Base-by-base conservation (phyloP, 2,888 invertebrate species). In the Muschampia staudingeri region DNA sequence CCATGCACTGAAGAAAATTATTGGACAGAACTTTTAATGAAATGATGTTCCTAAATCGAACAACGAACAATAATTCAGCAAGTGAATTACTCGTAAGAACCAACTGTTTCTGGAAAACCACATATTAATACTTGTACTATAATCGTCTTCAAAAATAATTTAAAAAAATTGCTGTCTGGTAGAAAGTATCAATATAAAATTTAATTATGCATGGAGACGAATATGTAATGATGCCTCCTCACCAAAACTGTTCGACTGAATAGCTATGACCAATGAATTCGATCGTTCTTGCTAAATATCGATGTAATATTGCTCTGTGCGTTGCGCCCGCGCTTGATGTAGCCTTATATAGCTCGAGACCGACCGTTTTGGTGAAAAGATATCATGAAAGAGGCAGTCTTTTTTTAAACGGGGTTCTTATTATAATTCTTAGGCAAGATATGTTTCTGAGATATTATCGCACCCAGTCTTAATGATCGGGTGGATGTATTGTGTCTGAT, bases 391-490 rank as follows among this genome's bases (percentile, higher is more conserved):
- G 9, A 84, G 86, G 89, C 90, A 89, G 88, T 87, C 87, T 85
- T 83, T 72, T 81, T 86, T 82, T 71, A 6, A 61, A 86, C 84
- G 86, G 84, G 88, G 81, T 78, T 83, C 81, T 78, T 71, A 76
- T 25, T 77, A 56, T 80, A 75, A 71, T 40, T 71, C 61, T 82
- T 80, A 80, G 84, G 76, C 84, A 84, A 80, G 81, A 83, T 82
- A 80, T 79, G 76, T 80, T 80, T 56, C 91, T 86, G 83, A 94
- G 90, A 81, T 81, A 81, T 81, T 19, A 80, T 76, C 70, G 76
- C 76, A 61, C 25, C 70, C 77, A 77, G 76, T 70, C 69, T 78
- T 69, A 48, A 48, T 52, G 69, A 25, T 78, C 52, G 71, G 70
- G 40, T 70, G 70, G 65, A 76, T 76, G 65, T 65, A 70, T 42